A percentile compares a stretch with the other conserved stretches of the same genome.
These are phyloP conservation scores for Melikaiella ostensackeni DNA, from an alignment of 2,888 invertebrate genomes.

Conservation along the genomic window DNA sequence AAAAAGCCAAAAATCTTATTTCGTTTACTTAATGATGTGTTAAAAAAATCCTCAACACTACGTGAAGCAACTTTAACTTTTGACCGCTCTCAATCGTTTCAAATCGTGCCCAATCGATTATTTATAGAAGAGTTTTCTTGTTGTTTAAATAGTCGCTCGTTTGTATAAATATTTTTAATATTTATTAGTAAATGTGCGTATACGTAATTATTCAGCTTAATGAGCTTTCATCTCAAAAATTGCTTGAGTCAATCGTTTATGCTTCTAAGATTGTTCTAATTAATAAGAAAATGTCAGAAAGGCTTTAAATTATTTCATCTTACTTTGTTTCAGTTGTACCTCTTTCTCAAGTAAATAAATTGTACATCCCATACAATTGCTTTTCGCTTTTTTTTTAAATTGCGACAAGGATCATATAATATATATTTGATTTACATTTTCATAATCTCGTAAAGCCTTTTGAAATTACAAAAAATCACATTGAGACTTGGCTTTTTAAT, in stretches of 20 bases:
- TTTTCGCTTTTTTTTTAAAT: conserved; percentile 24
- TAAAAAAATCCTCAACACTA: not conserved
- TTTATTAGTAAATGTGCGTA: conserved; percentile 23
- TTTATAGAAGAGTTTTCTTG: not conserved
- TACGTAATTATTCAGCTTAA: conserved; percentile 20
- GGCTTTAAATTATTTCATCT: not conserved
- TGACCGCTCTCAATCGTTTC: too few species aligned
- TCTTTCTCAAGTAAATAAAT: not conserved
- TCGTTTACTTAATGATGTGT: not conserved
- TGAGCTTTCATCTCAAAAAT: not conserved
- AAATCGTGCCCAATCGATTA: too few species aligned
- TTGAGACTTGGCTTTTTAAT: conserved; percentile 5
- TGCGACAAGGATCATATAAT: not conserved
- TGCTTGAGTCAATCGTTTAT: conserved; percentile 9
- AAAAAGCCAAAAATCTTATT: not conserved
- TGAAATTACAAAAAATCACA: not conserved
- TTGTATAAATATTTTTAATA: not conserved
- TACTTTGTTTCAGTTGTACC: not conserved
- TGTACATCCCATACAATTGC: not conserved
- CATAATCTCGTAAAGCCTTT: not conserved
- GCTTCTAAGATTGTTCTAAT: not conserved
- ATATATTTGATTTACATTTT: not conserved
- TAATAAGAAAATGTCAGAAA: not conserved
- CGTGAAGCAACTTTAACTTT: not conserved
- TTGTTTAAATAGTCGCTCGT: conserved; percentile 8